Conservation (phyloP, 2,888 invertebrate species). For the Nymphalis c-album region DNA sequence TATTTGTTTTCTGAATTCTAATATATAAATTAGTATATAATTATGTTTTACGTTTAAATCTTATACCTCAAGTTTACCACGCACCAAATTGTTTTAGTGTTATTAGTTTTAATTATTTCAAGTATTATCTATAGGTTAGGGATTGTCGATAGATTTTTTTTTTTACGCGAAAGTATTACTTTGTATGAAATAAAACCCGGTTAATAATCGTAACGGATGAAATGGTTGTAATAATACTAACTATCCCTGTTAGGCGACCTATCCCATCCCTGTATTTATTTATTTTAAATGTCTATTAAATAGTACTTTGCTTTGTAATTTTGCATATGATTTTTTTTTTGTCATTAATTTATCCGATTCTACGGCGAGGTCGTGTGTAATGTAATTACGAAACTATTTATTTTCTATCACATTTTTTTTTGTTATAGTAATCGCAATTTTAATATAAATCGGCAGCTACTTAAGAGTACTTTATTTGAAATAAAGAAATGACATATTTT, state of each 20-base stretch:
- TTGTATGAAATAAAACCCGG: neutral
- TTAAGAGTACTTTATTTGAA: slow-evolving; percentile 75
- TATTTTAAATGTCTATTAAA: slow-evolving; percentile 67
- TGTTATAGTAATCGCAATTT: slow-evolving; percentile 71
- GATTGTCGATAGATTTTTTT: slow-evolving; percentile 13
- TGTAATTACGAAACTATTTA: slow-evolving; percentile 53
- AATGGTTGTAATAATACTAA: slow-evolving; percentile 50
- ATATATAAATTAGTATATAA: slow-evolving; percentile 45
- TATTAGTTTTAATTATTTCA: slow-evolving; percentile 62
- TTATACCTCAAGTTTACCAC: slow-evolving; percentile 80
- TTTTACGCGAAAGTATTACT: slow-evolving; percentile 7
- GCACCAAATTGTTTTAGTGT: slow-evolving; percentile 70
- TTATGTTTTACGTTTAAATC: slow-evolving; percentile 49
- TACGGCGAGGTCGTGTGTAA: slow-evolving; percentile 56
- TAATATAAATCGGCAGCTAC: slow-evolving; percentile 75
- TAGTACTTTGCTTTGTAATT: slow-evolving; percentile 73
- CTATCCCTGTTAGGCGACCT: slow-evolving; percentile 56
- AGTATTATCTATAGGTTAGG: slow-evolving; percentile 31
- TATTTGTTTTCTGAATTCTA: slow-evolving; percentile 58
- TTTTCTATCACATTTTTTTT: slow-evolving; percentile 61
- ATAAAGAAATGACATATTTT: slow-evolving; percentile 74
- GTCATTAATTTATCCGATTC: slow-evolving; percentile 43
- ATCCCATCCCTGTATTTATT: slow-evolving; percentile 73
- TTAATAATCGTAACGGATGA: neutral
- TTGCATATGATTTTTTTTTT: slow-evolving; percentile 59